Evolutionary conservation across 2,113 vertebrate genomes (phyloP), one percentile per base, ranked within the genome.

Genomic region (Podilymbus podiceps): DNA sequence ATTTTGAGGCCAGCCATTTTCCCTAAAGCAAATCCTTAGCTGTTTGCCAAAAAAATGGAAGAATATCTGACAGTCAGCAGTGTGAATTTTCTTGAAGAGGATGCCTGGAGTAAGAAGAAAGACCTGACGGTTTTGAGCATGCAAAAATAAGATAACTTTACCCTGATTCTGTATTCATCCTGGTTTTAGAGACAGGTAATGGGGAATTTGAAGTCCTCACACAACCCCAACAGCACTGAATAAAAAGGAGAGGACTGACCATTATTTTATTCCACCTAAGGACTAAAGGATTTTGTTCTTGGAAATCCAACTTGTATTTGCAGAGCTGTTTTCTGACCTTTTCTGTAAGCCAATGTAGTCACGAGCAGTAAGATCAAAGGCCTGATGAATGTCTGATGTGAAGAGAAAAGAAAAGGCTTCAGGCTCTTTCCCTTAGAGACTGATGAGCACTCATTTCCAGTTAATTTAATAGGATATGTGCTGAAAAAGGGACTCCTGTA

Each of bases 381-480:
- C 66, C 85, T 92, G 87, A 95, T 87, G 96, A 90, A 94, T 74
- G 81, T 85, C 86, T 96, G 86, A 96, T 95, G 66, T 79, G 81
- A 89, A 91, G 60, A 92, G 95, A 82, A 90, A 90, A 94, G 76
- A 93, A 97, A 95, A 67, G 10, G 62, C 89, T 95, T 72, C 85
- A 30, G 91, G 94, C 76, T 90, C n/a, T 88, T 94, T 90, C 62
- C 88, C 89, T 79, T 31, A 64, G 77, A 95, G 93, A 80, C 63
- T 88, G 88, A 88, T 82, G 62, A 96, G 93, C 88, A 88, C 69
- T 85, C 83, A 95, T 96, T 97, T 96, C 88, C 74, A 66, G 94
- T 77, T 96, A 97, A 97, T 95, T 96, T 92, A 90, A 91, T 97
- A 91, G 73, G 63, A 85, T 96, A 74, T 95, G 85, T 89, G 84